Base-by-base conservation (phyloP, 2,888 invertebrate species). In the Aporophyla lueneburgensis region DNA sequence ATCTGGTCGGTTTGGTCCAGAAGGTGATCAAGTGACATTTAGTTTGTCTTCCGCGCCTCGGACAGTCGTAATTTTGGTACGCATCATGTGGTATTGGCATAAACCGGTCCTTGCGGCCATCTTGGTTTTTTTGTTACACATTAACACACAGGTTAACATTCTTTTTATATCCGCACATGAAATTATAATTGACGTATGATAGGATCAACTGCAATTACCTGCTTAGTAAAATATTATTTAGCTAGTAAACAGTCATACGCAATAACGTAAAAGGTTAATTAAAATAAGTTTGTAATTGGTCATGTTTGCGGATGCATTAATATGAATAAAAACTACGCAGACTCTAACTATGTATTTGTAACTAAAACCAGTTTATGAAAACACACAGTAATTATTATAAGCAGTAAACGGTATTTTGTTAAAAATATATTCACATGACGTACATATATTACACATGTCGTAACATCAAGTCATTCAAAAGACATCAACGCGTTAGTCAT, bases 11-110 rank as follows among this genome's bases (percentile, higher is more conserved):
- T 76, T 85, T 80, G 49, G 79, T 67, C 53, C 66, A 91, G 93
- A 95, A 96, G 96, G 96, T 94, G 91, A 95, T 90, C 96, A 92
- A 96, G 95, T 96, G 96, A 92, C 94, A 96, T 96, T 96, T 93
- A 91, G 82, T 73, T 88, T 88, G 87, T 92, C 94, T 95, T 94
- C 94, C 93, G 93, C 86, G 83, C 89, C 86, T 89, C 76, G 27
- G 58, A 58, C 73, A 80, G 1, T 72, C 84, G 83, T 56, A 66
- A 89, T 90, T 90, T 90, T 78, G 86, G 86, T 89, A 80, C 85
- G 82, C 85, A 87, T 81, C 74, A 46, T 75, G 81, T 71, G 77
- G 80, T 83, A 90, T 92, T 93, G 91, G 88, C 89, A 90, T 90
- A 90, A 93, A 94, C 94, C 93, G 93, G 95, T 95, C 87, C 84